These are phyloP conservation scores for Euleptes europaea DNA, from an alignment of 2,113 vertebrate genomes.

Conservation along the genomic window DNA sequence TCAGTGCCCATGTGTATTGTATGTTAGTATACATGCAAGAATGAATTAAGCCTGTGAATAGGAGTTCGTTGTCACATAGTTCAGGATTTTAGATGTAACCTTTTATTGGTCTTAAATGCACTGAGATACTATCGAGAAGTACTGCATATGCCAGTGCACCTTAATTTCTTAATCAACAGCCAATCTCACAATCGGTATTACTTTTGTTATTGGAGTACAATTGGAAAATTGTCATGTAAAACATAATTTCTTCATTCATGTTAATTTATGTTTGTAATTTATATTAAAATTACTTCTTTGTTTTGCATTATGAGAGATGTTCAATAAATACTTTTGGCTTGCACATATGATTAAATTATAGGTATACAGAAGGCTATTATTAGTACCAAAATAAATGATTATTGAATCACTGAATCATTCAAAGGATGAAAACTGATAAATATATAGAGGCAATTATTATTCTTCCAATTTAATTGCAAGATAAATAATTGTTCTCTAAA, in stretches of 20 bases:
- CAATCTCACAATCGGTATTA: not conserved
- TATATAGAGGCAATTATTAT: not conserved
- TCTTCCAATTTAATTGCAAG: not conserved
- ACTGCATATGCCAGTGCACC: not conserved
- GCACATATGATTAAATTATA: not conserved
- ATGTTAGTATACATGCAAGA: not conserved
- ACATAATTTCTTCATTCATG: not conserved
- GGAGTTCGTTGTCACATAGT: not conserved
- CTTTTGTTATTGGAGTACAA: not conserved
- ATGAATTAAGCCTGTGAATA: not conserved
- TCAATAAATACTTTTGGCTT: not conserved
- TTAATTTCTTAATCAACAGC: not conserved
- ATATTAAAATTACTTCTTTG: not conserved
- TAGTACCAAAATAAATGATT: not conserved
- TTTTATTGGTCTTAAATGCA: not conserved
- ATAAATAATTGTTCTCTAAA: not conserved
- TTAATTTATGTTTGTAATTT: not conserved
- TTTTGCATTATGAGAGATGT: not conserved
- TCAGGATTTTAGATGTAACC: not conserved
- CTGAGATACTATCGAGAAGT: not conserved
- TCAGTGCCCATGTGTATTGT: not conserved
- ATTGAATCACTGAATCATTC: not conserved
- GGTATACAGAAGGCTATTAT: not conserved
- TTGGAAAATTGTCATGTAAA: not conserved
- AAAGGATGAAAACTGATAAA: not conserved